Evolutionary conservation across 2,113 vertebrate species (phyloP).

Genomic region (Apus apus): DNA sequence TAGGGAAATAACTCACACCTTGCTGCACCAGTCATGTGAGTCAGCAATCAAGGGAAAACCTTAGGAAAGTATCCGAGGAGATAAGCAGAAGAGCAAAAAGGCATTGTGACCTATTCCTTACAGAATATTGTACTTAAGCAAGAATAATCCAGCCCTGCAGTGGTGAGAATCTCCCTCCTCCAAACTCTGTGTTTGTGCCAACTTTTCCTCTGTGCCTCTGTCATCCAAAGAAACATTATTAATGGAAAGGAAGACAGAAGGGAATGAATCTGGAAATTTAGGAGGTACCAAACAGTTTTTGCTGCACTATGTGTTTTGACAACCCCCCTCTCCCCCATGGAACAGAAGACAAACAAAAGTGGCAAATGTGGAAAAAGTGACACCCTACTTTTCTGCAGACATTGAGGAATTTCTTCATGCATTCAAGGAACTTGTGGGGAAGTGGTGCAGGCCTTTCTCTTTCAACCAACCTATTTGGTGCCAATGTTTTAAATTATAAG

Average conservation of each 20-base stretch:
- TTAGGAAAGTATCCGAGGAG: not conserved
- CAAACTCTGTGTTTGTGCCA: not conserved
- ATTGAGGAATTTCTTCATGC: not conserved
- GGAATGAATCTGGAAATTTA: not conserved
- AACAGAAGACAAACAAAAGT: not conserved
- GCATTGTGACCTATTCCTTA: rapidly evolving
- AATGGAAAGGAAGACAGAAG: not conserved
- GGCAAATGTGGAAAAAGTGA: not conserved
- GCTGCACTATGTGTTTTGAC: not conserved
- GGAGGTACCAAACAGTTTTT: not conserved
- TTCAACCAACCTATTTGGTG: not conserved
- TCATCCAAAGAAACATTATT: not conserved
- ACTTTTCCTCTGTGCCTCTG: not conserved
- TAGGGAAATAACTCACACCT: not conserved
- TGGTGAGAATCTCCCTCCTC: not conserved
- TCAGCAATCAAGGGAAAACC: not conserved
- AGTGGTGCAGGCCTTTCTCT: not conserved
- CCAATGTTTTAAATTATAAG: not conserved
- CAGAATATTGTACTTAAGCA: not conserved
- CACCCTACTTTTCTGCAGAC: not conserved
- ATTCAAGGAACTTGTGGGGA: not conserved
- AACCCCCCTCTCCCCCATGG: rapidly evolving
- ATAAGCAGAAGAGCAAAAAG: not conserved
- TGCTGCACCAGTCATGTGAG: not conserved
- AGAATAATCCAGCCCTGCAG: not conserved